These are phyloP conservation scores for Sminthurinus aureus DNA, from an alignment of 2,888 invertebrate genomes.

Conservation along the genomic window DNA sequence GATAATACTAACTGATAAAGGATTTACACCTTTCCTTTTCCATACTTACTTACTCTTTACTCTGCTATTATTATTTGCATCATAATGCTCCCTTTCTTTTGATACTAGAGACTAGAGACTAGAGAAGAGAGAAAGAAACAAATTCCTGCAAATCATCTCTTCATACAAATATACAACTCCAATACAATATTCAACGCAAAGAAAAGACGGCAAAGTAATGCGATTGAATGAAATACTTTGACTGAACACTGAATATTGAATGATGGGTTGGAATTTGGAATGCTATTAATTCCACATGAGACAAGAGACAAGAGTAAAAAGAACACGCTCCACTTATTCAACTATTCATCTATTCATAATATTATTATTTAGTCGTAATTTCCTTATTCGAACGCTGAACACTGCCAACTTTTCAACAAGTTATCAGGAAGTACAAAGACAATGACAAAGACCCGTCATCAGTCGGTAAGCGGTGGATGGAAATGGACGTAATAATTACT, in stretches of 20 bases:
- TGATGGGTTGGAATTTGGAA: conserved; percentile 37
- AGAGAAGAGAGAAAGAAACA: neutral
- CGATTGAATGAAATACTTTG: no score
- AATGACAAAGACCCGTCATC: neutral
- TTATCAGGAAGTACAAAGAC: neutral
- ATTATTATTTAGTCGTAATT: neutral
- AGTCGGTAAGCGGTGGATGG: neutral
- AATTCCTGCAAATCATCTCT: conserved; percentile 41
- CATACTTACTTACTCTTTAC: no score
- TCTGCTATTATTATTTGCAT: neutral
- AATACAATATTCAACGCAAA: no score
- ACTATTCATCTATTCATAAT: neutral
- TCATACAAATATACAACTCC: no score
- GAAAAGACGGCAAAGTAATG: no score
- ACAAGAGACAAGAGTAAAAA: no score
- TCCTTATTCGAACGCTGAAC: conserved; percentile 39
- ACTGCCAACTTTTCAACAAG: neutral
- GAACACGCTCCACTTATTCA: conserved; percentile 18
- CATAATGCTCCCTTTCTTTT: neutral
- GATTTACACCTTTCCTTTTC: no score
- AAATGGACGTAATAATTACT: no score
- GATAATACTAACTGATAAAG: no score
- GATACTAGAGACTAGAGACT: neutral
- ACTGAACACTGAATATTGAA: no score
- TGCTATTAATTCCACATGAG: conserved; percentile 38